Evolutionary conservation across 2,888 invertebrate species (phyloP), one percentile per base, ranked within the genome.

Genomic region (Rhamnusium bicolor): DNA sequence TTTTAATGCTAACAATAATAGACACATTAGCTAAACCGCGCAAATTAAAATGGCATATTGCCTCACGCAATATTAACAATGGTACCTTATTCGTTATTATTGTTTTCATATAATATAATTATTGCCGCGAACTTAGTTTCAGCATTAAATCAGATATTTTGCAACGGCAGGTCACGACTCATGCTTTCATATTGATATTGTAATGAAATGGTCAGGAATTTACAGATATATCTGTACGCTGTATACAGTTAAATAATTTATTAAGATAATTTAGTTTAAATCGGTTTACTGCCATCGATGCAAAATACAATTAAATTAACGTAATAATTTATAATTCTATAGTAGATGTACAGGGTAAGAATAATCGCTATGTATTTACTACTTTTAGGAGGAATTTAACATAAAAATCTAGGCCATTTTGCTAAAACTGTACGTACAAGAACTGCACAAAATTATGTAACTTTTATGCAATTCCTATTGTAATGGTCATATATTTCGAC

Each of bases 171-270:
- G 65, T 65, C 65, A 65, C 65, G 65, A 65, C 16, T 51, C 21
- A 40, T 61, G 54, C 65, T 65, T 65, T 51, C 65, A 65, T 65
- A 65, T 65, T 29, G 53, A 65, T 53, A 65, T n/a, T 40, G 29
- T 65, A 65, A 65, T 65, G 65, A 29, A 65, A 53, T 24, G 65
- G 65, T 32, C 53, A 65, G 65, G 65, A 14, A 53, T 65, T 65
- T 14, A 3, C 40, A 53, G 65, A 65, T 65, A 32, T 65, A 65
- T 65, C 65, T 65, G 18, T 10, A 16, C 49, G 51, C 6, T 53
- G 14, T 32, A n/a, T 60, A 60, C 58, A 60, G 58, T 60, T 60
- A 53, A 32, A 54, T 53, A 53, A 65, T 65, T 65, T 65, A 65
- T 53, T 51, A 32, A 29, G 53, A 14, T 60, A 60, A 40, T 60